phyloP scores from a whole-genome alignment of 2,113 vertebrate genomes.

The Laterallus jamaicensis region DNA sequence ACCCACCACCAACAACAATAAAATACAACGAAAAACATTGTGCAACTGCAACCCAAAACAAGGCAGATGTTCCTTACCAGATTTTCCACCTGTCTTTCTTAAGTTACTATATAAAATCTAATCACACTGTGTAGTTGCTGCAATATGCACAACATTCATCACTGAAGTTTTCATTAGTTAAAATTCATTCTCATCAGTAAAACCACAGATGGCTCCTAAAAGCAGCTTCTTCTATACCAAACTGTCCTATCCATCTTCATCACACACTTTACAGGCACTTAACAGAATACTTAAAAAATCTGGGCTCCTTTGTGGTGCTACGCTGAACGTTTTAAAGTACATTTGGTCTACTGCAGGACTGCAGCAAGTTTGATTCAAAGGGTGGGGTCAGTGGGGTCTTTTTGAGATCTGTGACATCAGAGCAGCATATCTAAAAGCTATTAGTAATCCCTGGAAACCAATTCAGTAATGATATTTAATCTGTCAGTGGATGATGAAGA shows the following conservation, averaged over 20 bases:
- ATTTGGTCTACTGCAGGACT: background rate
- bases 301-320: background rate
- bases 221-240: background rate
- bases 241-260: background rate
- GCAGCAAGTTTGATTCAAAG: background rate
- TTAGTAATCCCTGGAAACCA: background rate
- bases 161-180: conserved; percentile 25
- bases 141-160: background rate
- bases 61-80: background rate
- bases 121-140: background rate
- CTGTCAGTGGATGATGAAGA: background rate
- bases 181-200: conserved; percentile 34
- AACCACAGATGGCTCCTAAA: conserved; percentile 42
- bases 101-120: background rate
- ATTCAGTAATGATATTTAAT: background rate
- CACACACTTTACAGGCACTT: background rate
- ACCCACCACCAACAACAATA: too few relatives aligned
- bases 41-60: background rate
- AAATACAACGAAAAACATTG: too few relatives aligned
- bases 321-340: background rate
- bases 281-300: background rate
- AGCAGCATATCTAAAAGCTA: background rate
- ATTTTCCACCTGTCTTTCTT: background rate
- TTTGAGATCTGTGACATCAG: background rate
- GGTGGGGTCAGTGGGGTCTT: rapidly evolving